Conservation (phyloP, 2,888 invertebrate genomes). For the Lamellibrachia columna region DNA sequence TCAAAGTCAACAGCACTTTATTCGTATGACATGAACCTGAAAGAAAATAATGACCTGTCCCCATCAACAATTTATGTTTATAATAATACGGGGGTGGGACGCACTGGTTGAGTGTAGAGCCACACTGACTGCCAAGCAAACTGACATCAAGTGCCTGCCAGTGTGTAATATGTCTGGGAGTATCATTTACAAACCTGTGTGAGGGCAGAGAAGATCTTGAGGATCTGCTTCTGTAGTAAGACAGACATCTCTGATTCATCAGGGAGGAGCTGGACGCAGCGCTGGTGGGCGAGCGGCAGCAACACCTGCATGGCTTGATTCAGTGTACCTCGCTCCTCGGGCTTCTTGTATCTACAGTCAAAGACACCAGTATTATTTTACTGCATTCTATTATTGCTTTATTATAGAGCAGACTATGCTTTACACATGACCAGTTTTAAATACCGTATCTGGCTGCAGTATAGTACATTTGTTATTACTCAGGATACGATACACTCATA, state of each 20-base stretch:
- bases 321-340: constrained; percentile 87
- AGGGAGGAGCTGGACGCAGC: constrained; percentile 73
- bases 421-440: no score
- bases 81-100: no score
- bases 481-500: no score
- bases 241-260: constrained; percentile 89
- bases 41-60: no score
- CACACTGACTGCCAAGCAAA: no score
- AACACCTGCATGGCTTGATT: constrained; percentile 95
- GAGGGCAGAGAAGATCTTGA: constrained; percentile 91
- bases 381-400: not conserved
- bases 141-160: not conserved
- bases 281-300: constrained; percentile 89
- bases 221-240: constrained; percentile 90
- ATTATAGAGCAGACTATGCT: not conserved
- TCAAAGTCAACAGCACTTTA: no score
- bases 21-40: no score
- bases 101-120: no score
- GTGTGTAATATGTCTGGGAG: not conserved
- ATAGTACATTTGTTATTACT: not conserved
- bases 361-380: not conserved
- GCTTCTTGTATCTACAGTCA: constrained; percentile 83
- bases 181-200: constrained; percentile 74
- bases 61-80: no score
- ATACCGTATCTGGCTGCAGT: not conserved